Evolutionary conservation across 2,797 vertebrate species (phyloP), one percentile per base, ranked within the genome.

Genomic region (Oreochromis grahami): DNA sequence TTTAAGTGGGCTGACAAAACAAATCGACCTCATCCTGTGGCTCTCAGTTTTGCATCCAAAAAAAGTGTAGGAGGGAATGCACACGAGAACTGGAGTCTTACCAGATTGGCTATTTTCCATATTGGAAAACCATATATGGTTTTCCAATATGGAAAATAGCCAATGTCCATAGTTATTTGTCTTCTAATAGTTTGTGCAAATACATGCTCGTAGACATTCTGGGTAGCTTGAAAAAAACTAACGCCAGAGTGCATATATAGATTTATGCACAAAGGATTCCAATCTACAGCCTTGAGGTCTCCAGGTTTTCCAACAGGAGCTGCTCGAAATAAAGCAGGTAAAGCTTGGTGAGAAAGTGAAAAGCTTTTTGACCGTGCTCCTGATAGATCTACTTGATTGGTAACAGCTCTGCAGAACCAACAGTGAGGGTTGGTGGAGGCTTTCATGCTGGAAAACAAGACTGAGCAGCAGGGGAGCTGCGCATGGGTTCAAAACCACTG

Each of bases 381-480:
- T 83, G 88, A 84, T 68, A 68, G 84, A 84, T 26, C 72, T 45
- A 72, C 76, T 53, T 85, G 82, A 88, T 83, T 82, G 48, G 78
- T 36, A 79, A 77, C 79, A 70, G 78, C 79, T 79, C 58, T 32
- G 79, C 68, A 82, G 79, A 60, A 78, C 76, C 72, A 83, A 50
- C 63, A 68, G 77, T 84, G 76, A 79, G 81, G 65, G 88, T 78
- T 84, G 76, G 52, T 82, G 48, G 55, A 78, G 43, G 65, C 79
- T 76, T 82, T 45, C 38, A 60, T 63, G 77, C 13, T 80, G 19
- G 76, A 76, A 63, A 81, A 51, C 7, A 76, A 70, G 76, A 38
- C 21, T 43, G 77, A 85, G 81, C 38, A 76, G 56, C 50, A 58
- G 78, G 63, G 51, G 45, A 83, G 65, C 48, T 41, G 77, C 13